Evolutionary conservation across 2,797 vertebrate genomes (phyloP).

Genomic region (Catharus ustulatus): DNA sequence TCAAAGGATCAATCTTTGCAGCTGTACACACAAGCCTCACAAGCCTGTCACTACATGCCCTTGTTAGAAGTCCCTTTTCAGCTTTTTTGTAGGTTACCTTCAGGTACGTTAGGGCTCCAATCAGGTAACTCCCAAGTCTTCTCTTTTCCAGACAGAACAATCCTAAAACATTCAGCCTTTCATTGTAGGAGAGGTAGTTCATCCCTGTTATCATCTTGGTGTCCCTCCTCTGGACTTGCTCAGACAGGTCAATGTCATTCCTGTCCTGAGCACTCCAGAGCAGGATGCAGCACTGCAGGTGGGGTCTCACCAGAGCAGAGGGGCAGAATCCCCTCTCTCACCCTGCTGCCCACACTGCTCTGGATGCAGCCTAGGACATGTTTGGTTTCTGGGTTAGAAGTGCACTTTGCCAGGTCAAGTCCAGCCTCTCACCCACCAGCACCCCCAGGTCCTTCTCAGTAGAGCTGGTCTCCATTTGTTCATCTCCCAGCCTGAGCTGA

Average conservation of each 20-base stretch:
- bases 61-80: background rate
- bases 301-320: background rate
- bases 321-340: background rate
- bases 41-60: background rate
- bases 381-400: background rate
- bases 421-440: background rate
- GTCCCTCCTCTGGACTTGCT: background rate
- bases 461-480: background rate
- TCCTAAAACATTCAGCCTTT: background rate
- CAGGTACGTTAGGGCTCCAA: background rate
- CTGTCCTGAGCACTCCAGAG: background rate
- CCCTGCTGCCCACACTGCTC: fast-evolving
- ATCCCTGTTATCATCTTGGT: background rate
- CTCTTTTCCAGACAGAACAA: background rate
- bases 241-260: fast-evolving
- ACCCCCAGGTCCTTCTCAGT: background rate
- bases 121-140: background rate
- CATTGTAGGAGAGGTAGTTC: background rate
- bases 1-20: background rate
- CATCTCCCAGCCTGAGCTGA: background rate
- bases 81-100: background rate
- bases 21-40: background rate
- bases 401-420: too few species aligned
- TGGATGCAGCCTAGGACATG: fast-evolving
- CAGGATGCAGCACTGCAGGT: fast-evolving